A percentile compares a stretch with the other conserved stretches of the same genome.
Evolutionary conservation across 2,797 vertebrate genomes (phyloP).

Genomic region (Capromys pilorides): DNA sequence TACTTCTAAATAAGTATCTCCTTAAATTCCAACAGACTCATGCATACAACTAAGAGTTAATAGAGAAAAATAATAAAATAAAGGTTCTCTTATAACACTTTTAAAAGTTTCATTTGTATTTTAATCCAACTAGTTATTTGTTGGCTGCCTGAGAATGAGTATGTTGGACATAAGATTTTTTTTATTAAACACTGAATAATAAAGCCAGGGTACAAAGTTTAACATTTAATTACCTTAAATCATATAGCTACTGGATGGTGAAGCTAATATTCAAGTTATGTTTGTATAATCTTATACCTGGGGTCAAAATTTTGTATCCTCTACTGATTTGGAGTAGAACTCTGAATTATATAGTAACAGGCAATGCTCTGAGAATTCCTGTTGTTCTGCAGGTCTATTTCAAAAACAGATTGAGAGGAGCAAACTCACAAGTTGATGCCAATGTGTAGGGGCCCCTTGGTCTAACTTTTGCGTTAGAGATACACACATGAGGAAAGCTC

Average conservation of each 20-base stretch:
- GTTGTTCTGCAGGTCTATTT: background rate
- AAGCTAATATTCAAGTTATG: background rate
- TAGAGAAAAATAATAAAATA: conserved; percentile 13
- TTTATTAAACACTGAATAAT: conserved; percentile 8
- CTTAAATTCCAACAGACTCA: no score
- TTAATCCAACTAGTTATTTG: conserved; percentile 19
- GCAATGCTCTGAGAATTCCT: background rate
- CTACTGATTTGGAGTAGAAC: background rate
- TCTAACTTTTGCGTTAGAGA: background rate
- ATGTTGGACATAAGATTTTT: background rate
- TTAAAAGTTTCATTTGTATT: conserved; percentile 22
- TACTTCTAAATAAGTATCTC: no score
- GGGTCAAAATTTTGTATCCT: background rate
- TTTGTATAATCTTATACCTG: background rate
- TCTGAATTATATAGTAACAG: background rate
- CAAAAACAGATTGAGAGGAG: background rate
- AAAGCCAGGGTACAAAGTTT: background rate
- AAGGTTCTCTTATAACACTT: background rate
- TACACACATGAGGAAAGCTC: background rate
- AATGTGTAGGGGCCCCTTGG: background rate
- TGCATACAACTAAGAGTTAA: background rate
- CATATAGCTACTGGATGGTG: background rate
- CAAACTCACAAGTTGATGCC: background rate
- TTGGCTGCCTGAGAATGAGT: background rate
- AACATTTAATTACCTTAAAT: conserved; percentile 41